Base-by-base conservation (phyloP, 2,113 vertebrate genomes). In the Pampusana beccarii region DNA sequence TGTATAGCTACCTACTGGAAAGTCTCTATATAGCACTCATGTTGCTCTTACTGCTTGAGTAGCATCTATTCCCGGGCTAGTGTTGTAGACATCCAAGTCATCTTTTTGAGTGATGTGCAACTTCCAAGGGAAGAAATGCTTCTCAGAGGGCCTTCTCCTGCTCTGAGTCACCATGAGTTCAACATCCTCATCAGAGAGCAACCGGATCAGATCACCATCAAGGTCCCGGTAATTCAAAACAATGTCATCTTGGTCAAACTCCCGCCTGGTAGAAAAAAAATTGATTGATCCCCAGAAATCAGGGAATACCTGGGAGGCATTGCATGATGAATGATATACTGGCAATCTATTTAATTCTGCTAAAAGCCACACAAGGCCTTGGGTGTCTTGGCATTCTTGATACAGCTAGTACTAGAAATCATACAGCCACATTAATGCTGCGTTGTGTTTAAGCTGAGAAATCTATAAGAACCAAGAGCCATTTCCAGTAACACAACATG, bases 51-150 rank as follows among this genome's bases (percentile, higher is more conserved):
- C 34, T 80, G 29, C 46, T 50, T 50, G 61, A 50, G 48, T 44
- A 40, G 50, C 14, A 21, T 4, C 28, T 38, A 15, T 58, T 95
- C 74, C 98, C 46, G 97, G 96, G 33, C 96, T 97, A 0, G 96
- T 97, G 93, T 97, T 98, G 95, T 99, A 99, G 82, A 99, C 98
- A 5, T 92, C 96, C 36, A 99, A 90, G 91, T 99, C 97, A 14
- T 98, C 98, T 80, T 97, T 66, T 81, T 97, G 91, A 71, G 98
- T 99, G 91, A 99, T 86, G 9, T 99, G 98, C 80, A 99, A 91
- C 88, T 99, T 98, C 99, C 99, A 99, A 9, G 98, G 97, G 44
- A 98, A 98, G 93, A 98, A 99, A 81, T 98, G 98, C 83, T 99
- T 99, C 96, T 98, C 97, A 21, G 98, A 97, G 18, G 98, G 98